Evolutionary conservation across 2,888 invertebrate genomes (phyloP).

Genomic region (Frankliniella intonsa): DNA sequence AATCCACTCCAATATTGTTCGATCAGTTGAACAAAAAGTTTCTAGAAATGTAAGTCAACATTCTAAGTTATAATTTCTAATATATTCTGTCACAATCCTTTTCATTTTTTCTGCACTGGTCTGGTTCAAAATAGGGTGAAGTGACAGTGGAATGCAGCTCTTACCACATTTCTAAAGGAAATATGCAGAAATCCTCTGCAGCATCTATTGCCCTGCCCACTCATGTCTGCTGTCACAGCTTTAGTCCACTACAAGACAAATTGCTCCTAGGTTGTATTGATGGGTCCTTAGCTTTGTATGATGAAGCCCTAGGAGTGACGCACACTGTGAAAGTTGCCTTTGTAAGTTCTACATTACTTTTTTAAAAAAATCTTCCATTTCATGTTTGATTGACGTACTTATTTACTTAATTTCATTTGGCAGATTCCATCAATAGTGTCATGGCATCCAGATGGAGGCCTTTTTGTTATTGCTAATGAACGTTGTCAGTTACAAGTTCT

Average conservation of each 20-base stretch:
- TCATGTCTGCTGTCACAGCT: constrained; percentile 60
- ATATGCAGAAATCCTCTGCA: constrained; percentile 60
- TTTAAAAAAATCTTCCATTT: no score
- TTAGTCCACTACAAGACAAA: constrained; percentile 68
- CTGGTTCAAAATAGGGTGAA: constrained; percentile 49
- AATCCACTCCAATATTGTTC: constrained; percentile 62
- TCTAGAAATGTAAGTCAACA: constrained; percentile 45
- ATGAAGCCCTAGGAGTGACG: constrained; percentile 68
- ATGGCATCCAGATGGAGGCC: constrained; percentile 68
- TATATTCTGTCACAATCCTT: neutral
- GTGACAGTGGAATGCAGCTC: constrained; percentile 67
- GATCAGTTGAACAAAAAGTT: constrained; percentile 78
- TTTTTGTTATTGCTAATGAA: constrained; percentile 65
- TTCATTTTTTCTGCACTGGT: neutral
- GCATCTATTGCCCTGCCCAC: constrained; percentile 67
- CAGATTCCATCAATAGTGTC: constrained; percentile 62
- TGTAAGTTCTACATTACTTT: constrained; percentile 52
- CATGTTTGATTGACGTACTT: neutral
- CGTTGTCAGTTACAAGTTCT: constrained; percentile 70
- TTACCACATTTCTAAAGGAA: constrained; percentile 56
- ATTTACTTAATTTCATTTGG: constrained; percentile 36
- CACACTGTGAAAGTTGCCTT: constrained; percentile 72
- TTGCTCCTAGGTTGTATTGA: constrained; percentile 79
- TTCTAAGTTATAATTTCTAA: constrained; percentile 18
- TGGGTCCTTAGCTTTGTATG: constrained; percentile 74